Base-by-base conservation (phyloP, 2,113 vertebrate species). In the Sinosuthora webbiana region DNA sequence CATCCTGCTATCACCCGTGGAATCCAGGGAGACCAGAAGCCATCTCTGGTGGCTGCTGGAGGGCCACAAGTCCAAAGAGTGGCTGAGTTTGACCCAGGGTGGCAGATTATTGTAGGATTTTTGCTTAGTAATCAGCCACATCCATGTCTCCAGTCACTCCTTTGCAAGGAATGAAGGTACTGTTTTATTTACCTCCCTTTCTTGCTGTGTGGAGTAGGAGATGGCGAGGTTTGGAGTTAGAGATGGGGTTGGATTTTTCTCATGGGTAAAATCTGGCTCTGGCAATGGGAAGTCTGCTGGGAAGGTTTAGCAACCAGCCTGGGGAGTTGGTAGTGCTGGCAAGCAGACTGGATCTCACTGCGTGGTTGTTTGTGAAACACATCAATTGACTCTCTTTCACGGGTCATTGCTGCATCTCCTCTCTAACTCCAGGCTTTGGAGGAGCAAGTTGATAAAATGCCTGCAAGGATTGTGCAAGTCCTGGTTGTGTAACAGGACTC, bases 381-480 rank as follows among this genome's bases (percentile, higher is more conserved):
- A 59, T 75, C 91, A 70, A 3, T 44, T 81, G 73, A 42, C 55
- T 90, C 56, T 33, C 71, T 85, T 65, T 62, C 39, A 28, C 0
- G 79, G 94, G 89, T 92, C 83, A 30, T 31, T 73, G 55, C 82
- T 92, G 83, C 73, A 55, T 67, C 86, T 67, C 86, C 44, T 25
- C 57, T 74, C 57, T 24, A 31, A 33, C 59, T 89, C 21, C 71
- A 52, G 14, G 73, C 89, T 89, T 78, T 83, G 76, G 64, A 92
- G 64, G 76, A 90, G 71, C 39, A 57, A 33, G 76, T 37, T 89
- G 87, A 89, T 94, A 78, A 87, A 94, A 56, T 37, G 44, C 39
- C 80, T 81, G 60, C 3, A 8, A 87, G 91, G 83, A 52, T 94
- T 96, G 89, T 95, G 96, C 95, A 97, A 95, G 89, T 31, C 60